A percentile compares a stretch with the other conserved stretches of the same genome.
phyloP scores from a whole-genome alignment of 1,140 invertebrate species.

The Ectropis grisescens region DNA sequence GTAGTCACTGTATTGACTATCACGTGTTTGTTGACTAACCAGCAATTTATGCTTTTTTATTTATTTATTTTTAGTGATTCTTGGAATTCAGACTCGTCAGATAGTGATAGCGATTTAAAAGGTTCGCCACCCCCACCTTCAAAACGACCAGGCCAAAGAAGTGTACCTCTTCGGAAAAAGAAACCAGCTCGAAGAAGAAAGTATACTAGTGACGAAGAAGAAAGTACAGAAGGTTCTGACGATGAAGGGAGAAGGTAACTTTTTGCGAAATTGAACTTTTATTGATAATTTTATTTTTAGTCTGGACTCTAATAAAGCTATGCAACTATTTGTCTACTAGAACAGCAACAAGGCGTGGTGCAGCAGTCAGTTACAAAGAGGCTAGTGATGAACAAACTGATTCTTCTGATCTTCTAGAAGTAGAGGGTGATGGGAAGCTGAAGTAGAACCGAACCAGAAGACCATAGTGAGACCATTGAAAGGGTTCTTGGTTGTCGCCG shows the following conservation, averaged over 20 bases:
- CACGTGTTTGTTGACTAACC: too few relatives aligned
- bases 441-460: constrained; percentile 77
- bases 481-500: constrained; percentile 85
- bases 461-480: constrained; percentile 95
- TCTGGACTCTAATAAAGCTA: constrained; percentile 37
- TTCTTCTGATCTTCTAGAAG: constrained; percentile 92
- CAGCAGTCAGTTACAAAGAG: constrained; percentile 94
- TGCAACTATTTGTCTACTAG: constrained; percentile 19
- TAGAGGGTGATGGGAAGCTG: constrained; percentile 75
- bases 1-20: too few relatives aligned
- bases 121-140: constrained; percentile 73
- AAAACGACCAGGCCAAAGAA: constrained; percentile 75
- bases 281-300: not conserved
- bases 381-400: constrained; percentile 92
- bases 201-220: constrained; percentile 76
- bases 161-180: constrained; percentile 73
- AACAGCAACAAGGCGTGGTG: constrained; percentile 51
- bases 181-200: constrained; percentile 72
- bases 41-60: constrained; percentile 5
- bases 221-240: constrained; percentile 76
- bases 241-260: constrained; percentile 75
- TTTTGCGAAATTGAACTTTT: constrained; percentile 84
- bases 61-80: constrained; percentile 71
- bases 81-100: constrained; percentile 75
- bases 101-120: constrained; percentile 75